Evolutionary conservation across 1,140 invertebrate genomes (phyloP), one percentile per base, ranked within the genome.

Genomic region (Oscheius sp.): DNA sequence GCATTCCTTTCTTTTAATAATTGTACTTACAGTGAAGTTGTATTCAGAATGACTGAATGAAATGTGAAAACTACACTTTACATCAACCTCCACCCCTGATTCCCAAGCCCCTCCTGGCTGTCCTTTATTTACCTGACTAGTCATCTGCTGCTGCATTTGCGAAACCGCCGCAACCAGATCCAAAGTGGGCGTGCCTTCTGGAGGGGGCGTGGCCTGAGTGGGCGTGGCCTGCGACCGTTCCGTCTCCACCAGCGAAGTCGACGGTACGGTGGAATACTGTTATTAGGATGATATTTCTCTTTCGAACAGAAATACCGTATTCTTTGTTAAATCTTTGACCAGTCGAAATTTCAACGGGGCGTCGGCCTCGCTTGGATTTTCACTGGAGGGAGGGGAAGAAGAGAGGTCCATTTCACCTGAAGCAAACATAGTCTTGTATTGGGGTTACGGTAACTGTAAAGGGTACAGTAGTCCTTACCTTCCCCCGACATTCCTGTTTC

Each of bases 181-280:
- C 7, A 55, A 55, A 23, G 49, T 4, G 4, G 49, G 15, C 7
- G 49, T 55, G 15, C 4, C 23, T 55, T 23, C 23, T 55, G 7
- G 7, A 13, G n/a, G n/a, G n/a, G n/a, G n/a, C n/a, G n/a, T n/a
- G n/a, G 23, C 4, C 23, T 55, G 15, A 4, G 49, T 7, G 7
- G 49, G 49, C 15, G 49, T 55, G 7, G 23, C 7, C 23, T 55
- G 49, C 23, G 7, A 26, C 7, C 4, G 7, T 23, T 55, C 49
- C n/a, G n/a, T n/a, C 23, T 55, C 49, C 4, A 13, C 23, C 15
- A 26, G 28, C 7, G 49, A 55, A 55, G 49, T 55, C 49, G 49
- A 20, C 23, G 49, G 49, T 23, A 55, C 49, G 15, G 49, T 55
- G 49, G 49, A 55, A 55, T 55, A 55, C 49, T 55, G 23, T 55